Conservation (phyloP, 2,888 invertebrate genomes). For the Conomelus anceps region DNA sequence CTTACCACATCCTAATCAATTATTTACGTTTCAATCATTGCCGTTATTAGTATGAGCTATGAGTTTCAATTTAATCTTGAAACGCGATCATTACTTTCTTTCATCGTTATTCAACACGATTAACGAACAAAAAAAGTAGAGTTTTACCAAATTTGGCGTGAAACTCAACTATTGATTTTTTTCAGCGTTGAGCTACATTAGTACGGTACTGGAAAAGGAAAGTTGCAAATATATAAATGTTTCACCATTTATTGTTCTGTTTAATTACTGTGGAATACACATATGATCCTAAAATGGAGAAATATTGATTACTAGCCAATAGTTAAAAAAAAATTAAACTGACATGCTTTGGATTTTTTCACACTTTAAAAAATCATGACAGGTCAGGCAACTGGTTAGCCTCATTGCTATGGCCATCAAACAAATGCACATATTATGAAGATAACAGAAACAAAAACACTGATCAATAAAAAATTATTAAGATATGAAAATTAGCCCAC, state of each 20-base stretch:
- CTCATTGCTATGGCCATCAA: too few relatives aligned
- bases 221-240: neutral
- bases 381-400: neutral
- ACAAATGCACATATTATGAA: too few relatives aligned
- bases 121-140: neutral
- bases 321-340: neutral
- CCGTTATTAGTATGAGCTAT: neutral
- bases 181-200: neutral
- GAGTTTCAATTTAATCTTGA: neutral
- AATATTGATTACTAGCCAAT: too few relatives aligned
- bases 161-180: neutral
- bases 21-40: neutral
- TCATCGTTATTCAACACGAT: neutral
- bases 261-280: neutral
- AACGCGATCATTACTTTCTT: too few relatives aligned
- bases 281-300: neutral
- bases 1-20: neutral
- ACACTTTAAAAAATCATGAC: neutral
- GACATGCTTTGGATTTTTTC: neutral
- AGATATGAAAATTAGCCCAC: too few relatives aligned
- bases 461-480: too few relatives aligned
- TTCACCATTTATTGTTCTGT: neutral
- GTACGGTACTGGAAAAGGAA: neutral
- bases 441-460: too few relatives aligned
- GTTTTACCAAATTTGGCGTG: neutral